Conservation (phyloP, 2,797 vertebrate genomes). For the Pogoniulus pusillus region DNA sequence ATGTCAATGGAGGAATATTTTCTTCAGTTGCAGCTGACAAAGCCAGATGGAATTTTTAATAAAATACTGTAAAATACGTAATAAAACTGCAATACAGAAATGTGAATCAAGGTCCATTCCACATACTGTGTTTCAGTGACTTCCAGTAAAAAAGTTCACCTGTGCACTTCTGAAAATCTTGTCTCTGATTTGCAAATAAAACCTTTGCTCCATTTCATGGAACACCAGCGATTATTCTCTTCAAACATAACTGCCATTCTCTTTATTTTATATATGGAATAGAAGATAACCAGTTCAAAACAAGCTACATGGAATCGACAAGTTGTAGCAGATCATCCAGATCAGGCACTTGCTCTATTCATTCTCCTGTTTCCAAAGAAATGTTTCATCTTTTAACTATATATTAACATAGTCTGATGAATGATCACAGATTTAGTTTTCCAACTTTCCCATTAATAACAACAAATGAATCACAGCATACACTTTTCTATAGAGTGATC, state of each 20-base stretch:
- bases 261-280: background rate
- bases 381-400: background rate
- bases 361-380: background rate
- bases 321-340: background rate
- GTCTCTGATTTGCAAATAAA: background rate
- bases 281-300: background rate
- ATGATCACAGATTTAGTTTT: background rate
- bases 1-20: background rate
- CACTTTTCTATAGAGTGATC: background rate
- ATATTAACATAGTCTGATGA: background rate
- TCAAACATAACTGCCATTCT: background rate
- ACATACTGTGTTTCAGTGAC: background rate
- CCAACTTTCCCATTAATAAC: background rate
- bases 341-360: background rate
- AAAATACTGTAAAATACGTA: background rate
- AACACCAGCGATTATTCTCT: background rate
- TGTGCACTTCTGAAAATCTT: background rate
- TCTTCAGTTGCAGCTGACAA: background rate
- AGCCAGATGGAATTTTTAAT: background rate
- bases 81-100: background rate
- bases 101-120: background rate
- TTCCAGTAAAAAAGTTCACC: background rate
- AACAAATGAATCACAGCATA: background rate
- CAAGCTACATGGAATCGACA: background rate
- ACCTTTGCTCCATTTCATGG: background rate